Evolutionary conservation across 1,140 invertebrate species (phyloP), one percentile per base, ranked within the genome.

Genomic region (Aethina tumida): DNA sequence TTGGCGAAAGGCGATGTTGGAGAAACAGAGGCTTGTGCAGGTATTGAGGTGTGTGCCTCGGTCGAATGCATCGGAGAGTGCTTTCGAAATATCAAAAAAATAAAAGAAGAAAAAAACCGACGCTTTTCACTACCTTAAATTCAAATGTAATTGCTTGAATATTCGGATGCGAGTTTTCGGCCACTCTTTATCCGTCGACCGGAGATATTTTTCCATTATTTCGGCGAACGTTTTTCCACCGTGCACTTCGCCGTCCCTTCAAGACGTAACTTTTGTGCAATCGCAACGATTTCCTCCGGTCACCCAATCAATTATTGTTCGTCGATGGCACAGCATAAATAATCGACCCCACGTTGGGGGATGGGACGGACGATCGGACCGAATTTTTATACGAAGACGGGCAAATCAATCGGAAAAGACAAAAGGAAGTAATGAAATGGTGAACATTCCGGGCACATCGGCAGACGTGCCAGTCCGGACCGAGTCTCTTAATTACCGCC

Each of bases 401-500:
- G 32, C 37, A 44, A 36, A 44, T 43, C 35, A 43, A 31, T 24
- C 20, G 26, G 27, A 16, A 18, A 32, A 46, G 42, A 56, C 55
- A 55, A 57, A n/a, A 53, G 48, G 35, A 43, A 38, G 38, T 57
- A 57, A 57, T 57, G 48, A 55, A 57, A 57, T 57, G 40, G 45
- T 43, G 49, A 45, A 56, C 52, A 58, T 58, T 58, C 56, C 48
- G 45, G 39, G 49, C 49, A 53, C 51, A 49, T 47, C 45, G 30
- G 35, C 45, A 41, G 50, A 56, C 48, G 55, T 50, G 50, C 46
- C 45, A n/a, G n/a, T n/a, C n/a, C n/a, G n/a, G 35, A 44, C 50
- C 49, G 45, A 50, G 47, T 55, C 52, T 55, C 51, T 56, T 59
- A 59, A 57, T 57, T 55, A 57, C 56, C 49, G 43, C 38, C 46